Percentiles rank a stretch among this genome's conserved stretches.
These are phyloP conservation scores for Pseudochaenichthys georgianus DNA, from an alignment of 2,797 vertebrate species.

Conservation along the genomic window DNA sequence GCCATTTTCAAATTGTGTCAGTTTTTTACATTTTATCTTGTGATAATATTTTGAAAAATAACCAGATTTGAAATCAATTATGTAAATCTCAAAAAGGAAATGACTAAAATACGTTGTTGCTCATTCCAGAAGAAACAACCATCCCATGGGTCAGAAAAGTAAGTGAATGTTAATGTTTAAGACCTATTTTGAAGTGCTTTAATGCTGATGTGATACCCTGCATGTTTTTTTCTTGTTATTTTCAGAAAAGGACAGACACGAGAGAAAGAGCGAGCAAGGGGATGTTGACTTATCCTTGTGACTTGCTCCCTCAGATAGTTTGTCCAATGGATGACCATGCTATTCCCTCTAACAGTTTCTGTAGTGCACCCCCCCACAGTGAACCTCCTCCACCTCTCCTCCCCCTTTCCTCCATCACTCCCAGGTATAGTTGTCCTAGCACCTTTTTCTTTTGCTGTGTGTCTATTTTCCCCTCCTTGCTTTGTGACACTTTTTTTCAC, in stretches of 20 bases:
- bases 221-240: slow-evolving; percentile 68
- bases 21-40: background rate
- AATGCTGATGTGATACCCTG: slow-evolving; percentile 33
- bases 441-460: slow-evolving; percentile 49
- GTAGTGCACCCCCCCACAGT: slow-evolving; percentile 74
- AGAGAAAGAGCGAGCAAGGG: slow-evolving; percentile 56
- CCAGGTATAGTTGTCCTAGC: slow-evolving; percentile 76
- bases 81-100: background rate
- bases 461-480: slow-evolving; percentile 20
- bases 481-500: background rate
- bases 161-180: slow-evolving; percentile 23
- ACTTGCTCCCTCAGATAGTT: slow-evolving; percentile 72
- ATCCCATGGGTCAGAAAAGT: slow-evolving; percentile 29
- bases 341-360: slow-evolving; percentile 68
- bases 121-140: slow-evolving; percentile 39
- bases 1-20: background rate
- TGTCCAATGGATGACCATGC: slow-evolving; percentile 82
- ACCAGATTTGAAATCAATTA: background rate
- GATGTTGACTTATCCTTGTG: slow-evolving; percentile 80
- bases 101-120: background rate
- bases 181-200: slow-evolving; percentile 1
- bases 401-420: slow-evolving; percentile 74
- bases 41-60: background rate
- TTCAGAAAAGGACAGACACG: slow-evolving; percentile 61
- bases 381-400: slow-evolving; percentile 73